Conservation (phyloP, 1,140 invertebrate genomes). For the Pinna nobilis region DNA sequence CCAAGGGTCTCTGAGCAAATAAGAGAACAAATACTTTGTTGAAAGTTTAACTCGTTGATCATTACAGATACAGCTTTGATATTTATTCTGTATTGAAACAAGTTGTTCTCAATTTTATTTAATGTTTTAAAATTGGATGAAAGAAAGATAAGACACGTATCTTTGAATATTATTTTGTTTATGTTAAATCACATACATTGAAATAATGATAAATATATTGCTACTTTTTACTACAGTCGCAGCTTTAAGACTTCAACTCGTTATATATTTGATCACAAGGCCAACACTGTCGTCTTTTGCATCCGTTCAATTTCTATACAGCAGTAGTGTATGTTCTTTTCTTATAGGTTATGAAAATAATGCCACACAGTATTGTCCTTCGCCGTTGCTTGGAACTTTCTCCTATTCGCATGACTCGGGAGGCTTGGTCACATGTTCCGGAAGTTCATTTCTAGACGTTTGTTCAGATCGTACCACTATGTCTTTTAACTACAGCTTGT, state of each 20-base stretch:
- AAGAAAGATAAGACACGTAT: too few relatives aligned
- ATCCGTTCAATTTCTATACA: too few relatives aligned
- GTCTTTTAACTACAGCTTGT: slow-evolving; percentile 20
- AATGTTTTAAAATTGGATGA: too few relatives aligned
- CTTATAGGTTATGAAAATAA: slow-evolving; percentile 19
- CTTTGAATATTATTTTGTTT: background rate
- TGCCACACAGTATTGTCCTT: slow-evolving; percentile 22
- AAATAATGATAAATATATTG: background rate
- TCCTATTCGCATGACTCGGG: slow-evolving; percentile 14
- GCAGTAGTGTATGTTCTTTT: background rate
- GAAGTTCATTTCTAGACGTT: background rate
- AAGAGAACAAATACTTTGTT: too few relatives aligned
- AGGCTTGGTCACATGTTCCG: slow-evolving; percentile 7
- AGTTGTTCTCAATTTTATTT: too few relatives aligned
- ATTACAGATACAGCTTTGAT: too few relatives aligned
- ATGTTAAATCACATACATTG: background rate
- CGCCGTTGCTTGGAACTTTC: slow-evolving; percentile 16
- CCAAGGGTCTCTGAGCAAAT: background rate
- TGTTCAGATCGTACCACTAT: slow-evolving; percentile 23
- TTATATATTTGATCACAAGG: too few relatives aligned
- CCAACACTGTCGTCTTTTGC: too few relatives aligned
- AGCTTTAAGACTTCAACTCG: too few relatives aligned
- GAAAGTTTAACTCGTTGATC: too few relatives aligned
- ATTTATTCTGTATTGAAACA: too few relatives aligned
- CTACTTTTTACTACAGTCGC: too few relatives aligned